Base-by-base conservation (phyloP, 2,113 vertebrate species). In the Agapornis roseicollis region DNA sequence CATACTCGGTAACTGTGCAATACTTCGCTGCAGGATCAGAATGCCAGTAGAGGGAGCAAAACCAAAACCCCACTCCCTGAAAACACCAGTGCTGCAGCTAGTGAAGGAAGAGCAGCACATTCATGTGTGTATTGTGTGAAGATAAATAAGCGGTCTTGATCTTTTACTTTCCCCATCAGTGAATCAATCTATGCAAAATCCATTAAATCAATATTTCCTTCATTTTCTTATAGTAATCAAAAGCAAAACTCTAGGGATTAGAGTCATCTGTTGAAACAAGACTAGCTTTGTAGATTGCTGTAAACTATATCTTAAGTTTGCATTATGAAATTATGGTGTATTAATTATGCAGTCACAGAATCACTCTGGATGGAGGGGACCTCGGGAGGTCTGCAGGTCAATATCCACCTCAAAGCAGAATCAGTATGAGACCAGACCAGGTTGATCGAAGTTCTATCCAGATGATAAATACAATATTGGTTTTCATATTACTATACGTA, bases 41-140 rank as follows among this genome's bases (percentile, higher is more conserved):
- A 22, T 20, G 50, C 79, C 94, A 44, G 83, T 1, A 95, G 90
- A 90, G 94, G 94, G 94, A 88, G 94, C 68, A 84, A 35, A 37
- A 24, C 5, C 61, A 14, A 42, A 50, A 46, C 13, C 19, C 23
- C 10, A 15, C 37, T 13, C 11, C 42, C 35, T 9, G 17, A 44
- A 9, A 33, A 7, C 17, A 3, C 31, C 39, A 3, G 28, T 0
- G 27, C 49, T 39, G 29, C n/a, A 4, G 13, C 31, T 8, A 1
- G 13, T 1, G 6, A 29, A 5, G 1, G 25, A 23, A 14, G n/a
- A 37, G 73, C 44, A 8, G 52, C 41, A 14, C 29, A 6, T 4
- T 17, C 14, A 4, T 11, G 9, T 6, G 12, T 3, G 20, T 18
- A 10, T 35, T 8, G 3, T 3, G 17, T 0, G 16, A 20, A 35